Conservation (phyloP, 2,113 vertebrate species). For the Cettia cetti region DNA sequence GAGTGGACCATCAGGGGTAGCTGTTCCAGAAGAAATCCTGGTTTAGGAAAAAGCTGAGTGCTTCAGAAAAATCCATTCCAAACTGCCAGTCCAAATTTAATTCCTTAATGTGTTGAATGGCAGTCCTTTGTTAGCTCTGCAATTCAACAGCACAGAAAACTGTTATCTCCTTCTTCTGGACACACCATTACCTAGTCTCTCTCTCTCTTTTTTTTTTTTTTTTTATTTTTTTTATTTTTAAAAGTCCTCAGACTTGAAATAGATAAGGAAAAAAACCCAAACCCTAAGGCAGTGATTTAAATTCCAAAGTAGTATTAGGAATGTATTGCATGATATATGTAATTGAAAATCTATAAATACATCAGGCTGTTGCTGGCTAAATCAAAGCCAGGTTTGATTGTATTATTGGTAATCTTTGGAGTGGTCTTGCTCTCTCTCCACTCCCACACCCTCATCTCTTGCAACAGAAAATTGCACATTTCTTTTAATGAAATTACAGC, state of each 20-base stretch:
- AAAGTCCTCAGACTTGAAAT: background rate
- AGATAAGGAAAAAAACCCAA: background rate
- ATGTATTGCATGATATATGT: background rate
- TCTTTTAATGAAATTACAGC: background rate
- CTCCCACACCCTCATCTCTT: background rate
- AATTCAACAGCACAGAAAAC: background rate
- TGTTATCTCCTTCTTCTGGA: background rate
- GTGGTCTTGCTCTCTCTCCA: background rate
- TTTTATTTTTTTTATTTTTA: too few species aligned
- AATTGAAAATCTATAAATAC: constrained; percentile 47
- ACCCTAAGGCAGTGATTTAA: background rate
- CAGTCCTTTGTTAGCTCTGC: background rate
- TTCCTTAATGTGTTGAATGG: constrained; percentile 26
- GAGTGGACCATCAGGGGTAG: background rate
- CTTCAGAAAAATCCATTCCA: background rate
- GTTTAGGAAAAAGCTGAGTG: background rate
- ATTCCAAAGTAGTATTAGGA: background rate
- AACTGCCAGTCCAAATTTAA: constrained; percentile 14
- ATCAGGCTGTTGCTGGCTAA: background rate
- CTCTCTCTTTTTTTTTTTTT: background rate
- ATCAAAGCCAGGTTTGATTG: background rate
- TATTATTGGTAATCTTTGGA: background rate
- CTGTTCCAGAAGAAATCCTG: constrained; percentile 17
- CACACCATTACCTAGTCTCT: background rate
- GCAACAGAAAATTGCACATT: background rate